phyloP scores from a whole-genome alignment of 2,888 invertebrate genomes.

The Caenorhabditis parvicauda region DNA sequence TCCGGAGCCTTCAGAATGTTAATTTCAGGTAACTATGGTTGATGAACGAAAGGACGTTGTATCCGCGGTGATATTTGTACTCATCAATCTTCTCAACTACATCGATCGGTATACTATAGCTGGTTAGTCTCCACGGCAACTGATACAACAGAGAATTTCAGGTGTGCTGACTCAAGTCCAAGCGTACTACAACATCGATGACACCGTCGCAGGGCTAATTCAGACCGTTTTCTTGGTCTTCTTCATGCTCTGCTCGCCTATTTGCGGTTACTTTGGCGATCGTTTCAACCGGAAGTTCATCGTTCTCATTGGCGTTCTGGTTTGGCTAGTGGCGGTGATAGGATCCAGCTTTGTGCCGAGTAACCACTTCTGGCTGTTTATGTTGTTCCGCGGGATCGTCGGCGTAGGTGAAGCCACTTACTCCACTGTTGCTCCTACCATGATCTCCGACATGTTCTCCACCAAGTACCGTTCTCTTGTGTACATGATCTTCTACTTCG shows the following conservation, averaged over 20 bases:
- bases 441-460: conserved; percentile 88
- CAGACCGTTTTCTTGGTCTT: conserved; percentile 91
- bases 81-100: conserved; percentile 95
- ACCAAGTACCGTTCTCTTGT: conserved; percentile 78
- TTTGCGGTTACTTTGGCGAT: conserved; percentile 96
- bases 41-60: conserved; percentile 35
- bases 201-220: conserved; percentile 82
- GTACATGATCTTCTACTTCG: conserved; percentile 94
- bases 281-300: conserved; percentile 84
- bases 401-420: conserved; percentile 98
- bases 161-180: conserved; percentile 82
- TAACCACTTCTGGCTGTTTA: conserved; percentile 76
- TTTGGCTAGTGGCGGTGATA: conserved; percentile 90
- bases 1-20: too few relatives aligned
- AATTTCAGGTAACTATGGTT: too few relatives aligned
- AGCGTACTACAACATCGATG: conserved; percentile 74
- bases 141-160: conserved; percentile 64
- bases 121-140: conserved; percentile 69
- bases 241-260: conserved; percentile 94
- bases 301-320: conserved; percentile 84
- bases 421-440: conserved; percentile 95
- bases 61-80: conserved; percentile 68
- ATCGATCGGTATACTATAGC: conserved; percentile 97
- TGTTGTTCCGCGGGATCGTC: conserved; percentile 83
- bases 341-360: conserved; percentile 78